phyloP scores from a whole-genome alignment of 1,140 invertebrate species.

The Adoxophyes honmai region DNA sequence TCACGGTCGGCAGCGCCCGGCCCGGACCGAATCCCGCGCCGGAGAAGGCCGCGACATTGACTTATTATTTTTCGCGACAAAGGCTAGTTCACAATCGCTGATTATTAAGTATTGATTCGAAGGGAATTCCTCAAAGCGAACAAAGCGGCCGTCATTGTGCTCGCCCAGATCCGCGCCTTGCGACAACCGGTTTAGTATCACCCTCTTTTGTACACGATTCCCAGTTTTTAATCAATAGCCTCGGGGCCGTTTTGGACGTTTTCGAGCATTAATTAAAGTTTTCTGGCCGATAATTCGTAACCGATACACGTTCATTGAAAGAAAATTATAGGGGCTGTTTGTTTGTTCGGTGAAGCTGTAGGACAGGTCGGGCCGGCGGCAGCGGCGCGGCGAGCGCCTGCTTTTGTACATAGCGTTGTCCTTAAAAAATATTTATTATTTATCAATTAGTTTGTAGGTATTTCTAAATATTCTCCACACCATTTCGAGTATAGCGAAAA shows the following conservation, averaged over 20 bases:
- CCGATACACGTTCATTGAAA: slow-evolving; percentile 31
- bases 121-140: slow-evolving; percentile 37
- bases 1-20: slow-evolving; percentile 31
- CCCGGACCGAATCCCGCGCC: slow-evolving; percentile 47
- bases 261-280: slow-evolving; percentile 27
- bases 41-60: slow-evolving; percentile 61
- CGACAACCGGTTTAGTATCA: slow-evolving; percentile 50
- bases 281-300: slow-evolving; percentile 33
- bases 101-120: slow-evolving; percentile 65
- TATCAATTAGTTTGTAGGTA: slow-evolving; percentile 60
- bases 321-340: slow-evolving; percentile 48
- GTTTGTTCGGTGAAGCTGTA: slow-evolving; percentile 45
- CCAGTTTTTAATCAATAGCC: slow-evolving; percentile 33
- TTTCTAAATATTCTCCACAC: slow-evolving; percentile 42
- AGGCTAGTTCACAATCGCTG: slow-evolving; percentile 59
- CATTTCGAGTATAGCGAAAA: slow-evolving; percentile 33
- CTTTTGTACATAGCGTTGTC: slow-evolving; percentile 71
- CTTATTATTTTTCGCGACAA: slow-evolving; percentile 63
- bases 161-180: slow-evolving; percentile 45
- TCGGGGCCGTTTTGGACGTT: slow-evolving; percentile 35
- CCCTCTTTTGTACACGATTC: slow-evolving; percentile 44
- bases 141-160: slow-evolving; percentile 49
- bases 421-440: slow-evolving; percentile 71
- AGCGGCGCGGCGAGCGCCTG: slow-evolving; percentile 42
- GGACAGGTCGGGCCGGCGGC: slow-evolving; percentile 19